Conservation (phyloP, 2,888 invertebrate species). For the Melanchra persicariae region DNA sequence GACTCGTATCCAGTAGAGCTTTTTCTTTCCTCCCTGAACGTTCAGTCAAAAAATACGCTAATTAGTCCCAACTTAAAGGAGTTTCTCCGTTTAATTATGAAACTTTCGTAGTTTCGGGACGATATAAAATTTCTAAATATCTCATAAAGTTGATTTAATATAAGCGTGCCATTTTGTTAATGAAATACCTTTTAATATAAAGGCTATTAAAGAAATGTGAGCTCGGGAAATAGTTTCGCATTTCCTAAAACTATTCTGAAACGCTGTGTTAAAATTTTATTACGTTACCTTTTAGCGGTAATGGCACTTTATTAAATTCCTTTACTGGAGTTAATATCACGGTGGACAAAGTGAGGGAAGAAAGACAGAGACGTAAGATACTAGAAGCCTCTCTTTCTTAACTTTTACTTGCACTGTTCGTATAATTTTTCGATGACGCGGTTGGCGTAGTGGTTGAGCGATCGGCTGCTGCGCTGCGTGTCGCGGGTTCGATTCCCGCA, state of each 20-base stretch:
- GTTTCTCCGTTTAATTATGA: constrained; percentile 51
- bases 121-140: constrained; percentile 59
- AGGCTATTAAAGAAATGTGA: constrained; percentile 29
- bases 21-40: constrained; percentile 5
- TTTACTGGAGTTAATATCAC: constrained; percentile 5
- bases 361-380: not conserved
- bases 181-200: constrained; percentile 38
- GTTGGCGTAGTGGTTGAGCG: no score
- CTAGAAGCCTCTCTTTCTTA: not conserved
- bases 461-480: no score
- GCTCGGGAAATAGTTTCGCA: constrained; percentile 32
- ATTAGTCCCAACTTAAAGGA: constrained; percentile 54
- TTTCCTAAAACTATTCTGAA: constrained; percentile 31
- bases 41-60: constrained; percentile 50
- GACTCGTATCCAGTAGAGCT: not conserved
- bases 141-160: constrained; percentile 54
- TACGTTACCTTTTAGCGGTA: constrained; percentile 4
- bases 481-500: no score
- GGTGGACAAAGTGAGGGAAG: not conserved
- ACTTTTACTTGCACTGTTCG: no score
- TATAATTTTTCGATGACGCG: no score
- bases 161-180: constrained; percentile 52
- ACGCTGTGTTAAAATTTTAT: constrained; percentile 21
- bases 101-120: constrained; percentile 54
- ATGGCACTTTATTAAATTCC: constrained; percentile 29